These are phyloP conservation scores for Dromius quadrimaculatus DNA, from an alignment of 2,888 invertebrate species.

Conservation along the genomic window DNA sequence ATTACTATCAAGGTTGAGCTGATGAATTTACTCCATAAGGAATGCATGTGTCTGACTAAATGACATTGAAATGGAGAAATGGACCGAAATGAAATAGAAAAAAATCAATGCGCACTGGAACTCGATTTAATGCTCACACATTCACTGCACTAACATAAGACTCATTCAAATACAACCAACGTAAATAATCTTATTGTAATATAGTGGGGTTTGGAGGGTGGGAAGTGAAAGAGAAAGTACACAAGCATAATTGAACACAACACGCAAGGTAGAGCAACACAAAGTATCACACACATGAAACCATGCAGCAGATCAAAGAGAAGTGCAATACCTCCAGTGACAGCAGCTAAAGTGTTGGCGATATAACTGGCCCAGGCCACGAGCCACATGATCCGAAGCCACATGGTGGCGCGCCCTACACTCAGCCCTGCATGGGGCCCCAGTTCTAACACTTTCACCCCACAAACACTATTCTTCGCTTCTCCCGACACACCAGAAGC, in stretches of 20 bases:
- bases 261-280: neutral
- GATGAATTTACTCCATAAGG: constrained; percentile 5
- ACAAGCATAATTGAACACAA: neutral
- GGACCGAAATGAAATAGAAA: neutral
- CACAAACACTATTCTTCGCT: neutral
- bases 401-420: constrained; percentile 18
- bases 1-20: too few species aligned
- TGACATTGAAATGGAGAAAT: constrained; percentile 6
- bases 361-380: constrained; percentile 37
- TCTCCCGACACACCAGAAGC: too few species aligned
- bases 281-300: neutral
- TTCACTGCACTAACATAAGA: neutral
- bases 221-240: neutral
- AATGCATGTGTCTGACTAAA: constrained; percentile 6
- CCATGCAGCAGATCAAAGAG: neutral
- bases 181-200: neutral
- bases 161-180: neutral
- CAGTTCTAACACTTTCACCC: neutral
- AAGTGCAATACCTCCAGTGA: neutral
- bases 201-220: too few species aligned
- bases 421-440: constrained; percentile 29
- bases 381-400: constrained; percentile 47
- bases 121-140: neutral
- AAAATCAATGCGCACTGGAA: constrained; percentile 3
- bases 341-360: neutral